Base-by-base conservation (phyloP, 2,888 invertebrate species). In the Brachyopa scutellaris region DNA sequence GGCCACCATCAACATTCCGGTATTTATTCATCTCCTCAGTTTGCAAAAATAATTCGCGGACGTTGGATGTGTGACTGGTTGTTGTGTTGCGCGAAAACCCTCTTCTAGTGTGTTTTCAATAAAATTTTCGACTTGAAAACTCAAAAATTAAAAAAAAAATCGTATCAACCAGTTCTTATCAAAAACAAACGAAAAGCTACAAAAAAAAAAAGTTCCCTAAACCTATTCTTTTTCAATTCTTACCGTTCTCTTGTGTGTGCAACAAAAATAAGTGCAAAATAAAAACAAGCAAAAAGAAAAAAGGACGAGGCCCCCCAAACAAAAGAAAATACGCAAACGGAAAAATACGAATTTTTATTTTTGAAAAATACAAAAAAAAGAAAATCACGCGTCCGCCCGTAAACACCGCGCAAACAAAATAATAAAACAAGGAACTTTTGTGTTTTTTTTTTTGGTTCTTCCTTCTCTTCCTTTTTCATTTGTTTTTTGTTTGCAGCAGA, bases 21-120 rank as follows among this genome's bases (percentile, higher is more conserved):
- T 64, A 64, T 69, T 69, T 55, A 36, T 55, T 57, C 26, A 45
- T 29, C 53, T 11, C n/a, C 33, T 78, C 49, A 78, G 78, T 78
- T 78, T 70, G 78, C 78, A 78, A 72, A 78, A 59, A 72, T 72
- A 45, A 59, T 78, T 78, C 78, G 78, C 59, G 70, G 64, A 59
- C 51, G 72, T 72, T 72, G 64, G 78, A 38, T 78, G 78, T 70
- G 77, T 53, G 47, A 72, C 36, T 36, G 72, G 57, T 36, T 40
- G 70, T 38, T 59, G 55, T 33, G 45, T 72, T 64, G 70, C 72
- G 57, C 49, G 64, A 59, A 53, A 62, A 57, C 19, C 11, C 17
- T 15, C 17, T 26, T 67, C 23, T 38, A 6, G 17, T 15, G 57
- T 42, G 40, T 42, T 74, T 57, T 57, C 36, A 47, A 57, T 33